Evolutionary conservation across 2,888 invertebrate species (phyloP).

Genomic region (Cantharis flavilabris): DNA sequence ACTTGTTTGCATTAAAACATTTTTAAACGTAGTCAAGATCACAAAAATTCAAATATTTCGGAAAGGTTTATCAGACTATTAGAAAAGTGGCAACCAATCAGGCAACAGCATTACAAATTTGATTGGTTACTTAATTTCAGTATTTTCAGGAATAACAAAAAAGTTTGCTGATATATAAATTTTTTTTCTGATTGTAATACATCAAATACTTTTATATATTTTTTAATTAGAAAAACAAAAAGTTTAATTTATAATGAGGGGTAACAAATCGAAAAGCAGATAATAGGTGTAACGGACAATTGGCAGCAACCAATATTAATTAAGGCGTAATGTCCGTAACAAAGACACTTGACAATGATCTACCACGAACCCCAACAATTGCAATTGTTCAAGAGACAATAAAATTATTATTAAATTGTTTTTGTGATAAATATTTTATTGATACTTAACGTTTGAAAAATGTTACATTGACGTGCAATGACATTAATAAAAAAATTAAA

Average conservation of each 20-base stretch:
- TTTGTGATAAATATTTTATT: background rate
- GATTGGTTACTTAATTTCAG: too few relatives aligned
- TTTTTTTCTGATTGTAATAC: background rate
- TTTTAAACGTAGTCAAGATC: too few relatives aligned
- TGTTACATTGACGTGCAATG: background rate
- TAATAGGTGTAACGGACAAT: conserved; percentile 21
- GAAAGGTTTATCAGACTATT: too few relatives aligned
- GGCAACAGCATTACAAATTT: too few relatives aligned
- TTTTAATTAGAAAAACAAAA: background rate
- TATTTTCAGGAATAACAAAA: too few relatives aligned
- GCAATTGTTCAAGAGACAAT: background rate
- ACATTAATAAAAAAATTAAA: background rate
- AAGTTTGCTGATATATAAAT: too few relatives aligned
- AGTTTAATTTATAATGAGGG: background rate
- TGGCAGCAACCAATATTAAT: conserved; percentile 21
- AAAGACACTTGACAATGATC: conserved; percentile 12
- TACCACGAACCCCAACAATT: background rate
- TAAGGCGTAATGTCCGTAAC: conserved; percentile 21
- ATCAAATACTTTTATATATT: too few relatives aligned
- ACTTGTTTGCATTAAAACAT: too few relatives aligned
- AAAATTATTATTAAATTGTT: background rate
- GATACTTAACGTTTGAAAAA: background rate
- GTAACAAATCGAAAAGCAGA: conserved; percentile 10
- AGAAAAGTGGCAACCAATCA: too few relatives aligned
- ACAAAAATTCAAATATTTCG: too few relatives aligned